These are phyloP conservation scores for Lysandra bellargus DNA, from an alignment of 2,888 invertebrate genomes.

Conservation along the genomic window DNA sequence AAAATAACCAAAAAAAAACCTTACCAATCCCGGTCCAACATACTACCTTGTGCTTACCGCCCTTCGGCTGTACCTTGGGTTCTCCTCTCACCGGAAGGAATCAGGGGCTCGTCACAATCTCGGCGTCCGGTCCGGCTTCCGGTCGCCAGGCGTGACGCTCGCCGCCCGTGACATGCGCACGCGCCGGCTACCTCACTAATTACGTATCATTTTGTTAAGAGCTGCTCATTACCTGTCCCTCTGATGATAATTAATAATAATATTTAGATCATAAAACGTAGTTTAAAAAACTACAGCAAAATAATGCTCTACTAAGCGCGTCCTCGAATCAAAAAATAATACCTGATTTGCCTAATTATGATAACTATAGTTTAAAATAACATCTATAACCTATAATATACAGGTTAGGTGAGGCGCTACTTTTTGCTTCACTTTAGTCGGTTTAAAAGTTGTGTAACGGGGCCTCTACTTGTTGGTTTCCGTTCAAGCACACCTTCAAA, in stretches of 20 bases:
- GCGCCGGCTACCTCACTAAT: conserved; percentile 51
- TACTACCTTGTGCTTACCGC: background rate
- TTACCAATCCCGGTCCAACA: background rate
- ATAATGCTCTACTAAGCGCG: too few relatives aligned
- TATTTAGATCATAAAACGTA: background rate
- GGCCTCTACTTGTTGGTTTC: background rate
- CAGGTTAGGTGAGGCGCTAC: too few relatives aligned
- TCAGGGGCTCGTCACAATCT: conserved; percentile 77
- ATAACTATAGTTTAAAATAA: too few relatives aligned
- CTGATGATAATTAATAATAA: background rate
- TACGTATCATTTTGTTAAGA: conserved; percentile 40
- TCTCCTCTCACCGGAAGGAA: conserved; percentile 70
- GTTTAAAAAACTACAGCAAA: too few relatives aligned
- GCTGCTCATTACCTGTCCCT: conserved; percentile 26
- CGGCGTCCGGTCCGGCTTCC: conserved; percentile 73
- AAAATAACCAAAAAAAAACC: background rate
- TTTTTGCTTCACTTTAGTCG: too few relatives aligned
- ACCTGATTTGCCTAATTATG: too few relatives aligned
- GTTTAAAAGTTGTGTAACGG: too few relatives aligned
- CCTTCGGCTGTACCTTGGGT: conserved; percentile 37
- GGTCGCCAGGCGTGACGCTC: conserved; percentile 58
- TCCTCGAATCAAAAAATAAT: too few relatives aligned
- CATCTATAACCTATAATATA: too few relatives aligned
- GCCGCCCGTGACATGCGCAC: conserved; percentile 66
- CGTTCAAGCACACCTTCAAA: too few relatives aligned